Conservation (phyloP, 2,888 invertebrate species). For the Leptogaster cylindrica region DNA sequence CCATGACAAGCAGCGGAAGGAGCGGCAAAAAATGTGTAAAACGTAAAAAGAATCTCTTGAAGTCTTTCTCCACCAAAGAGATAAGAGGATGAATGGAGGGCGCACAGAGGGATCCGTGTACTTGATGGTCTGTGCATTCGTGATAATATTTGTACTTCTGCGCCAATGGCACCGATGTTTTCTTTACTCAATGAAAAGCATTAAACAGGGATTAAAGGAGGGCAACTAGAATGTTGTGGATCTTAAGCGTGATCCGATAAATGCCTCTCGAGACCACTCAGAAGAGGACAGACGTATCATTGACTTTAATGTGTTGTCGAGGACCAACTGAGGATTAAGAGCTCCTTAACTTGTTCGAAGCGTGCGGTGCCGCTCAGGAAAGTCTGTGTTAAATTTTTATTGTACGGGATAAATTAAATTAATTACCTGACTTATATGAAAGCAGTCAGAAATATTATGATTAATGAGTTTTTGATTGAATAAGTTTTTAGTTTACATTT, state of each 20-base stretch:
- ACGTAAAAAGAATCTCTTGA: conserved; percentile 9
- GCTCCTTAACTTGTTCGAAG: conserved; percentile 29
- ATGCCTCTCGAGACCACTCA: conserved; percentile 25
- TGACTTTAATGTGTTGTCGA: conserved; percentile 6
- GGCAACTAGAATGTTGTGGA: conserved; percentile 7
- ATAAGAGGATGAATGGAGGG: conserved; percentile 29
- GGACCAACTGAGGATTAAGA: conserved; percentile 29
- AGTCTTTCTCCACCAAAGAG: conserved; percentile 24
- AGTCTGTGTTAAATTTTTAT: not conserved
- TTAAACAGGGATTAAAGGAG: conserved; percentile 22
- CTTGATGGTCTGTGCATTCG: conserved; percentile 3
- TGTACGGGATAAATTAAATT: no score
- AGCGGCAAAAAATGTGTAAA: conserved; percentile 18
- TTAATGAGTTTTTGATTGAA: no score
- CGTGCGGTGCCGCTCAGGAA: not conserved
- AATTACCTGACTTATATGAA: no score
- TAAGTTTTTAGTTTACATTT: no score
- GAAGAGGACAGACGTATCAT: conserved; percentile 13
- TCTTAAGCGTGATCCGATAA: conserved; percentile 20
- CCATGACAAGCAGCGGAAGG: conserved; percentile 29
- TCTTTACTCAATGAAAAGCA: not conserved
- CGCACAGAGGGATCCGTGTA: not conserved
- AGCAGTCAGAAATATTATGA: no score
- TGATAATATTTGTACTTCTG: conserved; percentile 6
- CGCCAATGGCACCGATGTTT: conserved; percentile 8